Base-by-base conservation (phyloP, 2,888 invertebrate species). In the Minunthozetes semirufus region DNA sequence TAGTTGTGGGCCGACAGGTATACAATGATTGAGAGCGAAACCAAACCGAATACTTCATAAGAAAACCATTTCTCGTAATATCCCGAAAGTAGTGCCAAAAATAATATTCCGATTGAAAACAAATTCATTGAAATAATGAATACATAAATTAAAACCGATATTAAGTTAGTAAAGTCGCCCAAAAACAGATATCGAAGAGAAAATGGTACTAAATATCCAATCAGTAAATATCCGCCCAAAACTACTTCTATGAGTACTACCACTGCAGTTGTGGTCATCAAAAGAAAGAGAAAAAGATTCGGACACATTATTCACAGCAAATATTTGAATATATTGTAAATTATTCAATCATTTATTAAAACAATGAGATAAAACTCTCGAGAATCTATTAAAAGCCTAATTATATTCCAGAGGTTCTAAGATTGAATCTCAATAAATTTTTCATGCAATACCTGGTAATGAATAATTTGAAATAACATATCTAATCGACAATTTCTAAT, bases 31-130 rank as follows among this genome's bases (percentile, higher is more conserved):
- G 33, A 63, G 15, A 17, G 8, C 1, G 63, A 63, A 8, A 63
- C 15, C 13, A 63, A 63, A 17, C 63, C 33, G 17, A 63, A 63
- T 15, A 27, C 15, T 63, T 63, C 63, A n/a, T 63, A 63, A 17
- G 63, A 63, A 33, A 63, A 6, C 63, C 63, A 63, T 63, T 63
- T 63, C n/a, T 63, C 63, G 33, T 17, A 63, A 63, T 63, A 63
- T 5, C 63, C 63, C 11, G 63, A 63, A 8, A 33, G 19, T 9
- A 63, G 6, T 6, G 29, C 33, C 25, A 63, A 33, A 2, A 63
- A 19, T 63, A 63, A 63, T 25, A 63, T 5, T 29, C 15, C 63
- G 8, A 63, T 63, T 13, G 63, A 27, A 13, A 63, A 15, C 5
- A 63, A 25, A 63, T 63, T 63, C 5, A 29, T n/a, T 63, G 17